These are phyloP conservation scores for Sipunculus nudus DNA, from an alignment of 2,888 invertebrate genomes.

Conservation along the genomic window DNA sequence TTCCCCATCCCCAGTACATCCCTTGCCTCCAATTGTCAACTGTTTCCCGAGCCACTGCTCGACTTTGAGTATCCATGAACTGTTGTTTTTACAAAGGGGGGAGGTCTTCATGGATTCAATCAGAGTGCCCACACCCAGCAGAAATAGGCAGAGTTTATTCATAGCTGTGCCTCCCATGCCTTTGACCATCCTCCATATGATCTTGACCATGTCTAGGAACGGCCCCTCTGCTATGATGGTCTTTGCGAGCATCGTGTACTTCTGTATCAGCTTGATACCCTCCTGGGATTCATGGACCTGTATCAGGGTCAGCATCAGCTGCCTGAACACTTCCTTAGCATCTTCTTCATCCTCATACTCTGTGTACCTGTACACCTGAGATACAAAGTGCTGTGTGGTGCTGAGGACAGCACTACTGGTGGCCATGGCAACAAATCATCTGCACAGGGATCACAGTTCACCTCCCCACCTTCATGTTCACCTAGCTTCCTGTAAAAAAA, in stretches of 20 bases:
- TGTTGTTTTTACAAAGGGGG: background rate
- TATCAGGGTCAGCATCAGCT: conserved; percentile 6
- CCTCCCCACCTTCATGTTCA: too few species aligned
- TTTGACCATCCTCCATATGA: conserved; percentile 31
- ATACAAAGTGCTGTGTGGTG: too few species aligned
- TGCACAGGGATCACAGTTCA: too few species aligned
- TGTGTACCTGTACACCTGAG: too few species aligned
- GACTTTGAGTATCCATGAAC: conserved; percentile 11
- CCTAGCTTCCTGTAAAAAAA: too few species aligned
- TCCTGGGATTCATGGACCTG: background rate
- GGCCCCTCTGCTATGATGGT: conserved; percentile 14
- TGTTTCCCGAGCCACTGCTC: conserved; percentile 28
- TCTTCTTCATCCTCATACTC: conserved; percentile 17
- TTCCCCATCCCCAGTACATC: conserved; percentile 26
- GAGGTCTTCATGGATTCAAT: background rate
- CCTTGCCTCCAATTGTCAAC: conserved; percentile 30
- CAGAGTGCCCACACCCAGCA: conserved; percentile 18
- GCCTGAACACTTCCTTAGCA: conserved; percentile 1
- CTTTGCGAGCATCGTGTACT: conserved; percentile 9
- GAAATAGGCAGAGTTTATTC: conserved; percentile 18
- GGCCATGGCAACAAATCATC: too few species aligned
- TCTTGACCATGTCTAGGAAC: conserved; percentile 29
- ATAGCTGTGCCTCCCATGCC: conserved; percentile 11
- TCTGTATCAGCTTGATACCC: conserved; percentile 16
- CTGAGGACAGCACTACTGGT: too few species aligned